These are phyloP conservation scores for Thysanoteuthis rhombus DNA, from an alignment of 2,888 invertebrate genomes.

Conservation along the genomic window DNA sequence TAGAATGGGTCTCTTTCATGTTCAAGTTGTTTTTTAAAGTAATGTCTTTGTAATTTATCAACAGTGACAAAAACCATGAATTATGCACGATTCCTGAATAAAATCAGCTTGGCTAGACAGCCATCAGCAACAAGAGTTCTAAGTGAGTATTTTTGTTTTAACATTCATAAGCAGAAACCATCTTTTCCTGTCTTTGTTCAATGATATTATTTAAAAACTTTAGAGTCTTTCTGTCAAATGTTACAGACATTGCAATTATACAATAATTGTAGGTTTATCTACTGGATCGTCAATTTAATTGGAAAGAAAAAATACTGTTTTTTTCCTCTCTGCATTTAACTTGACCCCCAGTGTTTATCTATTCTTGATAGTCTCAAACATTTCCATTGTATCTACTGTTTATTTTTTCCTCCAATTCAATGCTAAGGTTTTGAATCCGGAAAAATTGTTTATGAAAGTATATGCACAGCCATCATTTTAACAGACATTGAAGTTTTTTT, in stretches of 20 bases:
- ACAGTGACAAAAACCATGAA: slow-evolving; percentile 46
- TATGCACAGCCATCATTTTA: no score
- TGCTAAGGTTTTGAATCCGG: no score
- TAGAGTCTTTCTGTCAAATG: background rate
- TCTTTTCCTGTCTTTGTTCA: background rate
- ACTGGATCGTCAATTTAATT: background rate
- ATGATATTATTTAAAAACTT: background rate
- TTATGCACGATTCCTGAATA: slow-evolving; percentile 56
- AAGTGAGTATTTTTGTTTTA: slow-evolving; percentile 42
- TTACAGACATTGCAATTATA: background rate
- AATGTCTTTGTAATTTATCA: background rate
- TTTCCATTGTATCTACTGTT: no score
- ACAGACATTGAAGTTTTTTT: no score
- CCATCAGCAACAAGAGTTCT: slow-evolving; percentile 61
- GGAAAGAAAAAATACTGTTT: no score
- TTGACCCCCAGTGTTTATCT: no score
- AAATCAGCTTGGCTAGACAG: slow-evolving; percentile 51
- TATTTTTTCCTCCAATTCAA: no score
- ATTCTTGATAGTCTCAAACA: no score
- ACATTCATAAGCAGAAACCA: background rate
- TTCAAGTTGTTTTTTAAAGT: no score
- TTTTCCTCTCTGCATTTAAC: no score
- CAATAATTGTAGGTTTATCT: background rate
- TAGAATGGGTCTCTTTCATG: no score
- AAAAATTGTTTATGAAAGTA: no score